phyloP scores from a whole-genome alignment of 2,888 invertebrate species.

The Rotaria macrura region DNA sequence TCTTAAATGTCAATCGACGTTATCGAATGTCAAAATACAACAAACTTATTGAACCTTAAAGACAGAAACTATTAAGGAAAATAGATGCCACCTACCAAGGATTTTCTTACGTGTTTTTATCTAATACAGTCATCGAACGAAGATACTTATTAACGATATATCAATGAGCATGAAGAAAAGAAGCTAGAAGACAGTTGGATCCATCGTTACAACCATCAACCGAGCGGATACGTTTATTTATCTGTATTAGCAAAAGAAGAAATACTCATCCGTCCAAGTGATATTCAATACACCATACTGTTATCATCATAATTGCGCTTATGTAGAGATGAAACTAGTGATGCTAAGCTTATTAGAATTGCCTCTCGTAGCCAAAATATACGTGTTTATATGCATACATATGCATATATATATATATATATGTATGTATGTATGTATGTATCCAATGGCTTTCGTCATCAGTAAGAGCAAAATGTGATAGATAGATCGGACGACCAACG shows the following conservation, averaged over 20 bases:
- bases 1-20: background rate
- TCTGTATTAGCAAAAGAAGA: background rate
- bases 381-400: background rate
- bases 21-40: background rate
- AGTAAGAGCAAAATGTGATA: background rate
- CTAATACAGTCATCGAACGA: background rate
- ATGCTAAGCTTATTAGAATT: background rate
- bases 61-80: background rate
- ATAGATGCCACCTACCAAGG: background rate
- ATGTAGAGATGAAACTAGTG: background rate
- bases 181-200: background rate
- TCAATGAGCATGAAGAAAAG: background rate
- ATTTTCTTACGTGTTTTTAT: background rate
- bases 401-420: too few relatives aligned
- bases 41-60: background rate
- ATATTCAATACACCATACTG: background rate
- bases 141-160: background rate
- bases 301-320: background rate
- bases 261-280: background rate
- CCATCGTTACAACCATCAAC: background rate
- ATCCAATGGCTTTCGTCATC: background rate
- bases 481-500: background rate
- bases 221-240: background rate
- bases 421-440: too few relatives aligned
- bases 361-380: background rate